Conservation (phyloP, 2,113 vertebrate species). For the Meles meles region DNA sequence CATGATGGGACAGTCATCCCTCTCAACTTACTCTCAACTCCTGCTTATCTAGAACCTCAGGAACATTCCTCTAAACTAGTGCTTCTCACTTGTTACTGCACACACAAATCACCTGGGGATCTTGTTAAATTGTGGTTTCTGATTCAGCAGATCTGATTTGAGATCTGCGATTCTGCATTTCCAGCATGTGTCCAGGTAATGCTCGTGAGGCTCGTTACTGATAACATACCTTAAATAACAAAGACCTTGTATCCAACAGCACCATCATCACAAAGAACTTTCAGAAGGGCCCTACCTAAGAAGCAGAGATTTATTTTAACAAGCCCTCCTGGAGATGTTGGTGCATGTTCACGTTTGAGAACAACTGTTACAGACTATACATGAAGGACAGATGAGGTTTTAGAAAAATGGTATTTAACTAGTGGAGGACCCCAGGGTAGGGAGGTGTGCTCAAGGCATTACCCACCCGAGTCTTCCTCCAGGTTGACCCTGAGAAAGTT, state of each 20-base stretch:
- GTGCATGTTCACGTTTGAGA: background rate
- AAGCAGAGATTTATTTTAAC: background rate
- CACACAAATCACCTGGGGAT: too few species aligned
- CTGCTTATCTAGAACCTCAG: background rate
- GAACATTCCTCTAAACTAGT: background rate
- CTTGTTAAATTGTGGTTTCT: background rate
- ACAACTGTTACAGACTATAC: background rate
- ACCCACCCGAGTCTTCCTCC: background rate
- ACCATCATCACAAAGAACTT: background rate
- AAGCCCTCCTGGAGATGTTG: background rate
- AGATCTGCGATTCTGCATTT: background rate
- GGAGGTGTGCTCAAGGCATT: background rate
- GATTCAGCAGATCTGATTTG: background rate
- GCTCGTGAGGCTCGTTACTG: background rate
- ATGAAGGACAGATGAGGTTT: background rate
- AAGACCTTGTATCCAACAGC: background rate
- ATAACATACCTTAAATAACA: background rate
- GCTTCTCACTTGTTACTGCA: background rate
- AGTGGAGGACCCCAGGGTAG: background rate
- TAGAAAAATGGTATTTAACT: background rate
- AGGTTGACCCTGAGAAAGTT: too few species aligned
- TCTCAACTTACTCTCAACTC: background rate
- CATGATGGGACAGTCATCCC: background rate
- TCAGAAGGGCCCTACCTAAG: background rate
- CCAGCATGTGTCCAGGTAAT: background rate